phyloP scores from a whole-genome alignment of 2,113 vertebrate species.

The Zosterops lateralis region DNA sequence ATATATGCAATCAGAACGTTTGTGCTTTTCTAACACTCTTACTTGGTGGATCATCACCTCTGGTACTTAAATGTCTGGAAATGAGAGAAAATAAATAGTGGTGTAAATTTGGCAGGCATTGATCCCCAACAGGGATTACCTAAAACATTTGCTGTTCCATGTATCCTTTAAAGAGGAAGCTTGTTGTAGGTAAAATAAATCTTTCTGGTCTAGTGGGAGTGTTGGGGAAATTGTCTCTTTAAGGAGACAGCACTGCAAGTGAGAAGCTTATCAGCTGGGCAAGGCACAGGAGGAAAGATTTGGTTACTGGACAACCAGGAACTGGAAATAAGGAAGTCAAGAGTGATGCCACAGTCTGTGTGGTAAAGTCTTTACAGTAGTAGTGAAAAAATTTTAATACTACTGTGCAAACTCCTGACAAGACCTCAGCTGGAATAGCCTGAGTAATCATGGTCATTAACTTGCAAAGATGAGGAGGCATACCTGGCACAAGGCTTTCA shows the following conservation, averaged over 20 bases:
- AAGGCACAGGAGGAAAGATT: not conserved
- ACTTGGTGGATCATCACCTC: not conserved
- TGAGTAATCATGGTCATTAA: not conserved
- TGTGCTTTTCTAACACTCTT: conserved; percentile 21
- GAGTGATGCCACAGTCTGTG: not conserved
- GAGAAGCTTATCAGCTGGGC: not conserved
- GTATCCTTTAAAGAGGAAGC: not conserved
- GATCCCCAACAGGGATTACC: not conserved
- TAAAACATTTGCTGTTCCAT: not conserved
- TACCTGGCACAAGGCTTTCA: not conserved
- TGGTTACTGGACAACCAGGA: not conserved
- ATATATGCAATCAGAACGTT: not conserved
- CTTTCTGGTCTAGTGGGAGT: not conserved
- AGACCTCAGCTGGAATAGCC: not conserved
- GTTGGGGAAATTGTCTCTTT: not conserved
- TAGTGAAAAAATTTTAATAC: not conserved
- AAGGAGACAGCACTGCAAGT: not conserved
- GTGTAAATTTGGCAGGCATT: not conserved
- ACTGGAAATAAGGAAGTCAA: not conserved
- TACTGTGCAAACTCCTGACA: not conserved
- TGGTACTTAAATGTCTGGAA: not conserved
- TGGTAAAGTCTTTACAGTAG: not conserved
- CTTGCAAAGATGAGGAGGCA: not conserved
- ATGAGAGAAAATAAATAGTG: conserved; percentile 9
- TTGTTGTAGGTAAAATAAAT: not conserved